Percentiles rank a stretch among this genome's conserved stretches.
Conservation (phyloP, 2,888 invertebrate species). For the Drosophila acutilabella region DNA sequence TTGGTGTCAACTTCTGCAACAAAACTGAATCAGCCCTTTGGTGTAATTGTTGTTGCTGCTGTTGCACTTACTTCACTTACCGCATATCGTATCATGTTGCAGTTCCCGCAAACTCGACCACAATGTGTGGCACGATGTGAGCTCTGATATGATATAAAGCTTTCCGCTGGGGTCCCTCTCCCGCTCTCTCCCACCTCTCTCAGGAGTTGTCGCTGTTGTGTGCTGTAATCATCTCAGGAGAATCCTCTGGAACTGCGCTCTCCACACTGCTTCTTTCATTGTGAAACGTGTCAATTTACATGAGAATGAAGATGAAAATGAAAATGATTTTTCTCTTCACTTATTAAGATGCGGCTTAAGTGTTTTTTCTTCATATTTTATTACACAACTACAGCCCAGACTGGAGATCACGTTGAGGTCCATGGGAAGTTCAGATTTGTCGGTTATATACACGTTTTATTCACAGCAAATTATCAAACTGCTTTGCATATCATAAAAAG, state of each 20-base stretch:
- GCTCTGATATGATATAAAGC: conserved; percentile 46
- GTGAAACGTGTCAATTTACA: conserved; percentile 81
- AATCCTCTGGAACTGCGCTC: conserved; percentile 16
- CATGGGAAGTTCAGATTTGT: conserved; percentile 14
- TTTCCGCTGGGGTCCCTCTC: conserved; percentile 15
- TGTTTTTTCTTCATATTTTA: conserved; percentile 71
- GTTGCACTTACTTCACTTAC: conserved; percentile 25
- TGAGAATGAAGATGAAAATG: conserved; percentile 62
- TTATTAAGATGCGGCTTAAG: conserved; percentile 51
- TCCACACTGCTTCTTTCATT: conserved; percentile 60
- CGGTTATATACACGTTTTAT: conserved; percentile 58
- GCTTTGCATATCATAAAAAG: conserved; percentile 77
- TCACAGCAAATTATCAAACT: conserved; percentile 76
- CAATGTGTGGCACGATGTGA: conserved; percentile 67
- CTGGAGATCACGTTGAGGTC: conserved; percentile 56
- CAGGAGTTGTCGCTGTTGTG: conserved; percentile 24
- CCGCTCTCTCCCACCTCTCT: background rate
- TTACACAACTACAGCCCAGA: conserved; percentile 34
- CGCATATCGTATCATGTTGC: conserved; percentile 66
- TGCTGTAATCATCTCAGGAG: conserved; percentile 24
- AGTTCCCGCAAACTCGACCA: conserved; percentile 54
- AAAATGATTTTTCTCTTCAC: conserved; percentile 45
- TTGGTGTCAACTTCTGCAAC: conserved; percentile 12
- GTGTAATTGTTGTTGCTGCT: conserved; percentile 1
- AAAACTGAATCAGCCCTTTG: background rate